Base-by-base conservation (phyloP, 2,888 invertebrate species). In the Aleiodes testaceus region DNA sequence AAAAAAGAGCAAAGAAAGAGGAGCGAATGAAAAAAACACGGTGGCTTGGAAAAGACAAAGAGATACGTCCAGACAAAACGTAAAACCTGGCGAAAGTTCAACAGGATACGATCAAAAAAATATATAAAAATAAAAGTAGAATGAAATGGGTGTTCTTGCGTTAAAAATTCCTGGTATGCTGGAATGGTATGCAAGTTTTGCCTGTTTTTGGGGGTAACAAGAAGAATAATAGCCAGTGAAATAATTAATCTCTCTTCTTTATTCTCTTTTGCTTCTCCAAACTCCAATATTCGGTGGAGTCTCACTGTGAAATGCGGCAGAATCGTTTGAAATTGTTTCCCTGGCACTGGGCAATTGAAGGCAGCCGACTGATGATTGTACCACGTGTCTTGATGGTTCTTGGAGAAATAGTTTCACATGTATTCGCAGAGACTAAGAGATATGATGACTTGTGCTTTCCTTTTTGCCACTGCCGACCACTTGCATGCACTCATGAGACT, bases 61-160 rank as follows among this genome's bases (percentile, higher is more conserved):
- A 63, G 45, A 63, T 63, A 63, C 16, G 44, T 20, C 44, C 22
- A 42, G 12, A 36, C 18, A 44, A 42, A 42, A 16, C 22, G 53
- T 11, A 63, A 44, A 63, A 63, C 63, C 47, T 63, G 63, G 63
- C 44, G 44, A 63, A 63, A 63, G 63, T 63, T 63, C 63, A 63
- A 45, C 63, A 22, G 45, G 63, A 45, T 45, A 63, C 20, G 45
- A 63, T 45, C 44, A 45, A 63, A 61, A 14, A 20, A n/a, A 20
- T 5, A 44, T 16, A 26, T 6, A 22, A 20, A 45, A 18, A 44
- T 20, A 45, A 45, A 63, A 45, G 22, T 18, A 11, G 18, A 4
- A 22, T 18, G 14, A 44, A n/a, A 20, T 26, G 45, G 63, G 44
- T 63, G 22, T 45, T 22, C 45, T 47, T 63, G 44, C 14, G 44